phyloP scores from a whole-genome alignment of 2,888 invertebrate species.

The Buathra laborator region DNA sequence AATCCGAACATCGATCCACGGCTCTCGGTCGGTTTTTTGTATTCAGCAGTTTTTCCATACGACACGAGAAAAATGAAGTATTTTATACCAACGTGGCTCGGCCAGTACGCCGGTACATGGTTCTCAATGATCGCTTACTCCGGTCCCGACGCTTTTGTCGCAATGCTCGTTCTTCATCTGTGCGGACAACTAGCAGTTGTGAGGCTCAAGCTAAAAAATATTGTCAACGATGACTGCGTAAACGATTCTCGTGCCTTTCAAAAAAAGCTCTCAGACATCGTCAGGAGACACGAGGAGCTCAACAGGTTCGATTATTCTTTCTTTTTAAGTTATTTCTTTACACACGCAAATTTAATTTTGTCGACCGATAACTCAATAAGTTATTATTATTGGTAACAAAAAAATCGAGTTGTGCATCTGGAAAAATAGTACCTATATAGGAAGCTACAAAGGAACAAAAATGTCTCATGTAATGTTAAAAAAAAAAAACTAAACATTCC shows the following conservation, averaged over 20 bases:
- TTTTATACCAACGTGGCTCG: constrained; percentile 75
- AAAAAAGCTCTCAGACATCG: constrained; percentile 58
- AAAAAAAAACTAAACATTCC: constrained; percentile 10
- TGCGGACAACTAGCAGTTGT: constrained; percentile 76
- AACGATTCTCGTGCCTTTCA: constrained; percentile 41
- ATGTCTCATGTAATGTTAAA: not conserved
- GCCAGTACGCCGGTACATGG: constrained; percentile 73
- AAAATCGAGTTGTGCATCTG: not conserved
- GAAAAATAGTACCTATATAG: not conserved
- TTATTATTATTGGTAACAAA: too few species aligned
- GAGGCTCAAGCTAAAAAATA: constrained; percentile 53
- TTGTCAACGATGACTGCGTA: constrained; percentile 45
- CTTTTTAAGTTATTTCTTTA: not conserved
- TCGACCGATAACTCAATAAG: too few species aligned
- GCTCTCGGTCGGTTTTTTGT: constrained; percentile 64
- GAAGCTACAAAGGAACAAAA: not conserved
- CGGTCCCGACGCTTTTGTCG: constrained; percentile 75
- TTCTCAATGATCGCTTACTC: constrained; percentile 75
- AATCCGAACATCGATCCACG: constrained; percentile 66
- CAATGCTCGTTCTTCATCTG: constrained; percentile 76
- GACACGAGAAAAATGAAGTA: constrained; percentile 71
- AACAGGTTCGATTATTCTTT: constrained; percentile 62
- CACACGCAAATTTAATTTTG: too few species aligned
- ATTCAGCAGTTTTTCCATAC: constrained; percentile 74
- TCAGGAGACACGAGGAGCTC: constrained; percentile 70